phyloP scores from a whole-genome alignment of 1,140 invertebrate genomes.

The Zaprionus ornatus region DNA sequence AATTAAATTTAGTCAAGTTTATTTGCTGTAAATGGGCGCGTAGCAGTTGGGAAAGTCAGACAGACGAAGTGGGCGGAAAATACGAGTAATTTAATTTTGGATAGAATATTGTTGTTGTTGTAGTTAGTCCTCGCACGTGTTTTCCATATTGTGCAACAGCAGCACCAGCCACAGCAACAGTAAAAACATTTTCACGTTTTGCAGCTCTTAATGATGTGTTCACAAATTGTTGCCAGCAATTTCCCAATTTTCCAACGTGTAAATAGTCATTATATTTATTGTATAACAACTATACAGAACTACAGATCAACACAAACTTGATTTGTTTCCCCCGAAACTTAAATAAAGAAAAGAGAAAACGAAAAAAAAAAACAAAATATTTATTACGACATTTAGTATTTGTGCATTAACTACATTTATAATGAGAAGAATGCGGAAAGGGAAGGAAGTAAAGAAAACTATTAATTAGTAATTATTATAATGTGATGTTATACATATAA shows the following conservation, averaged over 20 bases:
- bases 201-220: conserved; percentile 20
- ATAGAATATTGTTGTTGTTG: conserved; percentile 3
- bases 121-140: conserved; percentile 49
- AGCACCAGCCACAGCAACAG: neutral
- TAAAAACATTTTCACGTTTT: conserved; percentile 7
- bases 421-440: conserved; percentile 15
- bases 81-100: conserved; percentile 26
- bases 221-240: conserved; percentile 21
- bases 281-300: conserved; percentile 23
- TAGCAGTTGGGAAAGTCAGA: conserved; percentile 24
- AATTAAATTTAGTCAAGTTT: conserved; percentile 75
- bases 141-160: conserved; percentile 30
- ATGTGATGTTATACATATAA: conserved; percentile 83
- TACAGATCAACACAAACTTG: conserved; percentile 17
- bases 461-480: conserved; percentile 83
- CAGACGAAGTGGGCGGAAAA: neutral
- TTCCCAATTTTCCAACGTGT: conserved; percentile 38
- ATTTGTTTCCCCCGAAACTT: conserved; percentile 30
- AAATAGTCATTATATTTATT: conserved; percentile 80
- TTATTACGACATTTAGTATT: conserved; percentile 67
- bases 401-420: conserved; percentile 63
- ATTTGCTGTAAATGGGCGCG: conserved; percentile 63
- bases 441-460: conserved; percentile 43
- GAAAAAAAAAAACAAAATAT: conserved; percentile 39
- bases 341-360: conserved; percentile 10